Evolutionary conservation across 2,888 invertebrate species (phyloP).

Genomic region (Schizaphis graminum): DNA sequence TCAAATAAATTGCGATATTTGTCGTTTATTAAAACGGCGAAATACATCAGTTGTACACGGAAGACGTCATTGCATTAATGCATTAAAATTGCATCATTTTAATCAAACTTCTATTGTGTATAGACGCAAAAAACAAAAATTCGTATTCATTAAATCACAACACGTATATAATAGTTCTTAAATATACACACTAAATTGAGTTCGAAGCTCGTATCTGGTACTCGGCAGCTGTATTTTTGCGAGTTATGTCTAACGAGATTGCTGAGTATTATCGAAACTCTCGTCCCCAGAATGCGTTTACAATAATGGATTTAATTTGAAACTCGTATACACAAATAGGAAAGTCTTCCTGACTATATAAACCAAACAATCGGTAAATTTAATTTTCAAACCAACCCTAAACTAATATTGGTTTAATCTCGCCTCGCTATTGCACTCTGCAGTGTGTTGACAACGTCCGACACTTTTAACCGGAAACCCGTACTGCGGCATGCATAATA

Average conservation of each 20-base stretch:
- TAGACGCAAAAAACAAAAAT: neutral
- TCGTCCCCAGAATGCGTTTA: neutral
- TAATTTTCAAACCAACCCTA: neutral
- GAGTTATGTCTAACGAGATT: neutral
- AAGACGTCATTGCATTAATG: neutral
- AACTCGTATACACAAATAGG: neutral
- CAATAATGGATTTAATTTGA: neutral
- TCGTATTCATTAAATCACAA: neutral
- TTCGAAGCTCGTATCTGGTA: neutral
- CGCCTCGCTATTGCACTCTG: neutral
- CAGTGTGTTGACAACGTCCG: neutral
- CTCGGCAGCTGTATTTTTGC: neutral
- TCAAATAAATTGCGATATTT: neutral
- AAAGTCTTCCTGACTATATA: neutral
- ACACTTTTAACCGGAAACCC: neutral
- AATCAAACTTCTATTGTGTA: neutral
- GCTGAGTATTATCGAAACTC: neutral
- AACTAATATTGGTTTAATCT: neutral
- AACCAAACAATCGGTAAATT: neutral
- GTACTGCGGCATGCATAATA: neutral
- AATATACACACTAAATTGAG: neutral
- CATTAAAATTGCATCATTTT: neutral
- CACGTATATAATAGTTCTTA: neutral
- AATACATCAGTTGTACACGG: no score
- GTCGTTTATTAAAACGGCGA: neutral